Base-by-base conservation (phyloP, 2,888 invertebrate genomes). In the Leucozona laternaria region DNA sequence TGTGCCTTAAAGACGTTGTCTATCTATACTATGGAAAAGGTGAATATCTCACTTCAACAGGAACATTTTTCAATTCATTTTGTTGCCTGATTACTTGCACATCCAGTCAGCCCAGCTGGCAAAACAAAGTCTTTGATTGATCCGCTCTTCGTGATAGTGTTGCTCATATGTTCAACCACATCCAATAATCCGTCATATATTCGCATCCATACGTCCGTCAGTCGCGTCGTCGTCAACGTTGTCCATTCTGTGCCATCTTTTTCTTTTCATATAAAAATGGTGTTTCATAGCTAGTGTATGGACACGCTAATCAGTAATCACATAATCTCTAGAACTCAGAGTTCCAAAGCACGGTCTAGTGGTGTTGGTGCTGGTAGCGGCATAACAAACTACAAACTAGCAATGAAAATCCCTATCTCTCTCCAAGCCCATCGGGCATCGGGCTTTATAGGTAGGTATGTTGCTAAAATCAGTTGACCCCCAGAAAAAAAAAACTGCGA, bases 131-230 rank as follows among this genome's bases (percentile, higher is more conserved):
- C 86, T 86, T 86, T 86, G 86, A 86, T 82, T 86, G 86, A 86
- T 86, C 86, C 86, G 86, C 82, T 60, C 70, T 34, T 79, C 86
- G 71, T 86, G 86, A 86, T 86, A 86, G 86, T 86, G 70, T 50
- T 58, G 40, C 55, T 64, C 68, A 53, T 53, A 60, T 55, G 53
- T 57, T 62, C 28, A 28, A 62, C 66, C 64, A 48, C 81, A 70
- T 71, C 70, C 64, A 80, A 77, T 73, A 80, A 85, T 82, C 78
- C 82, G 64, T 82, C 86, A 86, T 82, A 82, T 82, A 73, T 78
- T 75, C 86, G 53, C 77, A 79, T 40, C 48, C 64, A 86, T 70
- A 70, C 58, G 28, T 53, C 34, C 45, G 7, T 20, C 15, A 7
- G 2, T 4, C 40, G 15, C 0, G 0, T 6, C 15, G 22, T 25